These are phyloP conservation scores for Bos taurus DNA, from an alignment of 2,113 vertebrate genomes.

Conservation along the genomic window ARS-UCD2.0 NC_037346.1:46255001-46255500, in stretches of 20 bases:
- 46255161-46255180: slow-evolving; percentile 16
- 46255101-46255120: background rate
- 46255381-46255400: background rate
- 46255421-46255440: background rate
- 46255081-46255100: background rate
- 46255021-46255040: background rate
- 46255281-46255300: background rate
- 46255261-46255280: background rate
- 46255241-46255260: background rate
- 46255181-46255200: background rate
- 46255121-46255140: background rate
- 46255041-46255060: background rate
- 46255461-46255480: background rate
- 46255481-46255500: background rate
- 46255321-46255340: background rate
- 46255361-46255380: slow-evolving; percentile 13
- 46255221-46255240: background rate
- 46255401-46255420: background rate
- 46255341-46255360: background rate
- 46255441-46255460: background rate
- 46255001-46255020: background rate
- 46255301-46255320: slow-evolving; percentile 9
- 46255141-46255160: background rate
- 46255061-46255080: background rate
- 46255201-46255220: background rate